Evolutionary conservation across 2,797 vertebrate genomes (phyloP).

Genomic region (Loriculus beryllinus): DNA sequence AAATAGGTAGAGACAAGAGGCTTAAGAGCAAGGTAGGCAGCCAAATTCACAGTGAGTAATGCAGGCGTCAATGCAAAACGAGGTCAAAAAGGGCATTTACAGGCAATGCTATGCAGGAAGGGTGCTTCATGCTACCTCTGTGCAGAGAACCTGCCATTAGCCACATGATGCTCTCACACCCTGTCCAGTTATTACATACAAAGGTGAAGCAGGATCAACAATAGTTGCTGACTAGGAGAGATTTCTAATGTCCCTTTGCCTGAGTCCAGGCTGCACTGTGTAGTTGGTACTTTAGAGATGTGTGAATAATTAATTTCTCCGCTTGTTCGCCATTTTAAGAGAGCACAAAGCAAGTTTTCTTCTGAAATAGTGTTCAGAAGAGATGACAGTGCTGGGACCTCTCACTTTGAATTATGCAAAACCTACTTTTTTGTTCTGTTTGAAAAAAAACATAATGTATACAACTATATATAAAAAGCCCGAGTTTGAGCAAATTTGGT

Average conservation of each 20-base stretch:
- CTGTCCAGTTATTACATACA: not conserved
- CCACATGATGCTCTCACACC: not conserved
- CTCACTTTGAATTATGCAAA: constrained; percentile 53
- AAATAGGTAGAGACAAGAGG: constrained; percentile 66
- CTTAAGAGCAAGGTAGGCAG: constrained; percentile 43
- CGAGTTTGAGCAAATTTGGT: not conserved
- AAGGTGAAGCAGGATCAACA: not conserved
- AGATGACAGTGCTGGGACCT: not conserved
- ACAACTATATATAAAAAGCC: constrained; percentile 33
- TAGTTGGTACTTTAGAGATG: not conserved
- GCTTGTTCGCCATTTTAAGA: constrained; percentile 30
- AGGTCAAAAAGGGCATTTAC: constrained; percentile 49
- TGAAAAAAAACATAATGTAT: not conserved
- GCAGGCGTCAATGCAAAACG: not conserved
- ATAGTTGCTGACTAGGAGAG: not conserved
- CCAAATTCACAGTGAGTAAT: constrained; percentile 68
- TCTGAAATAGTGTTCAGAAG: constrained; percentile 22
- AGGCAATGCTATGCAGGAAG: not conserved
- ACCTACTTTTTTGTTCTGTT: constrained; percentile 19
- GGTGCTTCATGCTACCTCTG: not conserved
- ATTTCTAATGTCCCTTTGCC: not conserved
- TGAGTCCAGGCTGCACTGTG: not conserved
- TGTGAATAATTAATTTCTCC: constrained; percentile 55
- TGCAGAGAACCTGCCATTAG: not conserved
- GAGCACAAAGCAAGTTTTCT: constrained; percentile 29